Percentiles rank a stretch among this genome's conserved stretches.
Conservation (phyloP, 2,888 invertebrate species). For the Heliconius ethilla region DNA sequence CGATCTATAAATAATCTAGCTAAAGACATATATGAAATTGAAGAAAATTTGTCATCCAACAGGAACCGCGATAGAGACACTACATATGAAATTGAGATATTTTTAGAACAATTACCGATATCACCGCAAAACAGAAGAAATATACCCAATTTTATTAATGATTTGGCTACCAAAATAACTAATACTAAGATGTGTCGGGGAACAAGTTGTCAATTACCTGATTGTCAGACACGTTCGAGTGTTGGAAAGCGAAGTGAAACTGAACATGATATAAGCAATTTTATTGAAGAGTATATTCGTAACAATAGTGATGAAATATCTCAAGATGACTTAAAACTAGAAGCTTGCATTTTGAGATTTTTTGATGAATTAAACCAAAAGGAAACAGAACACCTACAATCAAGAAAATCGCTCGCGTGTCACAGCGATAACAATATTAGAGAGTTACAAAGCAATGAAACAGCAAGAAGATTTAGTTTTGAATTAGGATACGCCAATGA, state of each 20-base stretch:
- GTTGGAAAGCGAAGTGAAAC: constrained; percentile 21
- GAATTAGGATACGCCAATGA: constrained; percentile 60
- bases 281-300: constrained; percentile 59
- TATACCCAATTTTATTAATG: constrained; percentile 21
- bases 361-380: constrained; percentile 58
- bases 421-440: constrained; percentile 51
- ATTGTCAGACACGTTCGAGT: constrained; percentile 11
- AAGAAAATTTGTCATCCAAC: constrained; percentile 43
- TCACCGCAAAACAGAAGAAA: constrained; percentile 25
- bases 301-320: constrained; percentile 55
- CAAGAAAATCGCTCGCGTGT: constrained; percentile 50
- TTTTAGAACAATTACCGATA: constrained; percentile 33
- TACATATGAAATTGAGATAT: constrained; percentile 29
- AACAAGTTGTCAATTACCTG: constrained; percentile 10
- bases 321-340: constrained; percentile 59
- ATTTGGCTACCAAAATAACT: constrained; percentile 28
- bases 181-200: not conserved
- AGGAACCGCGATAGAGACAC: constrained; percentile 14
- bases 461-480: constrained; percentile 51
- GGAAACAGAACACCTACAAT: constrained; percentile 46
- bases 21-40: constrained; percentile 56
- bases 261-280: constrained; percentile 55
- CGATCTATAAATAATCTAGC: constrained; percentile 60
- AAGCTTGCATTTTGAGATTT: constrained; percentile 59
- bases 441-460: constrained; percentile 50